Conservation (phyloP, 2,888 invertebrate genomes). For the Tillus elongatus region DNA sequence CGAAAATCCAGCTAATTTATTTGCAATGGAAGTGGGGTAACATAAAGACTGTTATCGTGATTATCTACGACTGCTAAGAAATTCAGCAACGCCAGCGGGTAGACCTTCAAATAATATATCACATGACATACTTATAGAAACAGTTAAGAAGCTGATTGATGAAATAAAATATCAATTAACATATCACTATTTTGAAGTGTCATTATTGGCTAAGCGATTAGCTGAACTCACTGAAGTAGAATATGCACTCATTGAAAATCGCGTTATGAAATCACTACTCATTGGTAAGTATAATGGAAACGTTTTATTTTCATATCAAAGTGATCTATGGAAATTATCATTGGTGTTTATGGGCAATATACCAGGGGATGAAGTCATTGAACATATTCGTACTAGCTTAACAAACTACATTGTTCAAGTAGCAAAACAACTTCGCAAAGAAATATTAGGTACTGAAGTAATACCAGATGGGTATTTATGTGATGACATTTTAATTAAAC, state of each 20-base stretch:
- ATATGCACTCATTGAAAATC: conserved; percentile 8
- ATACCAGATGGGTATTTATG: no score
- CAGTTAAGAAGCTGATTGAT: conserved; percentile 23
- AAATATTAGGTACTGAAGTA: conserved; percentile 20
- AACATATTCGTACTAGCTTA: conserved; percentile 10
- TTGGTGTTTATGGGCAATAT: conserved; percentile 19
- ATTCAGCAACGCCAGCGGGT: conserved; percentile 16
- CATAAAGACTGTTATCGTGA: conserved; percentile 23
- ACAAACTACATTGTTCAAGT: conserved; percentile 14
- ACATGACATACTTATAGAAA: no score
- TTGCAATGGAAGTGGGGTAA: conserved; percentile 25
- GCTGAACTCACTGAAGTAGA: conserved; percentile 19
- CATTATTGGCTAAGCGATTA: conserved; percentile 18
- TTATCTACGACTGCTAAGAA: conserved; percentile 21
- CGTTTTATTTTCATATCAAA: conserved; percentile 22
- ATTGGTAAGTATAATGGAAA: conserved; percentile 25
- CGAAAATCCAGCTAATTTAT: conserved; percentile 22
- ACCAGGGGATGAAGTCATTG: conserved; percentile 12
- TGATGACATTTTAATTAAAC: no score
- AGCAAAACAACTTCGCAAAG: conserved; percentile 18
- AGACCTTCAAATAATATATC: conserved; percentile 19
- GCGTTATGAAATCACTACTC: conserved; percentile 20
- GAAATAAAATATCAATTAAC: conserved; percentile 21
- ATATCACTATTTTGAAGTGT: conserved; percentile 19
- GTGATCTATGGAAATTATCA: conserved; percentile 23